Conservation (phyloP, 2,797 vertebrate species). For the Scolopax bukidnonensis region DNA sequence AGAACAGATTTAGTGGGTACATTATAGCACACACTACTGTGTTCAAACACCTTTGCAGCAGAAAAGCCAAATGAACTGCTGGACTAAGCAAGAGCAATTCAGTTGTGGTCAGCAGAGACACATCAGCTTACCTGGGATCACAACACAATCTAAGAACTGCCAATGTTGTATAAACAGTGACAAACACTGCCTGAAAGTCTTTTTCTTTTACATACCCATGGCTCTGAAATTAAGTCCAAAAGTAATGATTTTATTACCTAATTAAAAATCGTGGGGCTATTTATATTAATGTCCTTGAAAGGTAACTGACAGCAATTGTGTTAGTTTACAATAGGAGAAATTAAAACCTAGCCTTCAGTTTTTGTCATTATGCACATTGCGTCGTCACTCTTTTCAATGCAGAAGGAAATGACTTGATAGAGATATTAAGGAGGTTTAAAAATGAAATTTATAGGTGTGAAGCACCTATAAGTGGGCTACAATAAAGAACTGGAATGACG, state of each 20-base stretch:
- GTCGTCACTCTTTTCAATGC: not conserved
- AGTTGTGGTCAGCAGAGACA: conserved; percentile 18
- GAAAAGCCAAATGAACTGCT: conserved; percentile 33
- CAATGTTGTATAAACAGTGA: not conserved
- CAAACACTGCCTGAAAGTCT: not conserved
- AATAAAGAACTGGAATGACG: not conserved
- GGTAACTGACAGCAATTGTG: not conserved
- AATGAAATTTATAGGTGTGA: not conserved
- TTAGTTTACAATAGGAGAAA: not conserved
- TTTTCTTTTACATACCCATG: not conserved
- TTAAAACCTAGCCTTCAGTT: not conserved
- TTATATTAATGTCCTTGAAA: rapidly evolving
- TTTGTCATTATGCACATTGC: not conserved
- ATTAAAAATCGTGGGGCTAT: not conserved
- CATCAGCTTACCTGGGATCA: not conserved
- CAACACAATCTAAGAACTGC: not conserved
- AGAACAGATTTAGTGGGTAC: conserved; percentile 31
- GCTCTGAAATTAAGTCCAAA: not conserved
- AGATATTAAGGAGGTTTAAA: not conserved
- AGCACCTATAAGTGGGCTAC: not conserved
- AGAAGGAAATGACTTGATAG: not conserved
- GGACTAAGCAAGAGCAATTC: conserved; percentile 33
- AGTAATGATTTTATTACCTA: not conserved
- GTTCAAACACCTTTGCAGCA: conserved; percentile 10
- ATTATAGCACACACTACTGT: not conserved